Evolutionary conservation across 2,797 vertebrate species (phyloP), one percentile per base, ranked within the genome.

Genomic region (Gila robusta): DNA sequence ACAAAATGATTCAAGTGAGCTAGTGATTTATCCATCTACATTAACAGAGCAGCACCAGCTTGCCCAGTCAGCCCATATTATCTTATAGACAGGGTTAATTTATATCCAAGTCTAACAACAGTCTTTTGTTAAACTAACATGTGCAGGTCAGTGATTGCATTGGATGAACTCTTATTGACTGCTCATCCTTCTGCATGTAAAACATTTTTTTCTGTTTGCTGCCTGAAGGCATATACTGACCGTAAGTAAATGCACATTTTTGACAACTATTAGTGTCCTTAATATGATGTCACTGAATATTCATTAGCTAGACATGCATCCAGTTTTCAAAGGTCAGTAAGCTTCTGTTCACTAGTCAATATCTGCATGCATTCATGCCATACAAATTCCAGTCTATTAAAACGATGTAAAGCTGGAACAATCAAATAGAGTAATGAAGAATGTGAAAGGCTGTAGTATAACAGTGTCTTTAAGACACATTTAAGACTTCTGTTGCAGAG

Each of bases 281-380:
- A 62, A 62, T n/a, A 49, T 79, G 26, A 71, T 41, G 23, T 71
- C 28, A 76, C 12, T 66, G 52, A 87, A 80, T 72, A 81, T 54
- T 79, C 79, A 82, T 37, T 19, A 28, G 17, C 80, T 81, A 21
- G 26, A 49, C 79, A 77, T 62, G 21, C 16, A 82, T 70, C 26
- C 2, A 35, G 35, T 41, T 86, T 54, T 74, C 8, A 52, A 82
- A 86, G 73, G 26, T 70, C 37, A 67, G 21, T 41, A n/a, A 37
- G 32, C 21, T 37, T 39, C 19, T 66, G 21, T 66, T 32, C 19
- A 49, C 35, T 26, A 52, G 19, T 26, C 16, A 49, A n/a, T 28
- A 67, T 83, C n/a, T 49, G 7, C 70, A 52, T 54, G 12, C 6
- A 26, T 52, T 26, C 9, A 28, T 52, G 28, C 28, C 23, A 49